Evolutionary conservation across 2,797 vertebrate genomes (phyloP), one percentile per base, ranked within the genome.

Genomic region (Molossus molossus): DNA sequence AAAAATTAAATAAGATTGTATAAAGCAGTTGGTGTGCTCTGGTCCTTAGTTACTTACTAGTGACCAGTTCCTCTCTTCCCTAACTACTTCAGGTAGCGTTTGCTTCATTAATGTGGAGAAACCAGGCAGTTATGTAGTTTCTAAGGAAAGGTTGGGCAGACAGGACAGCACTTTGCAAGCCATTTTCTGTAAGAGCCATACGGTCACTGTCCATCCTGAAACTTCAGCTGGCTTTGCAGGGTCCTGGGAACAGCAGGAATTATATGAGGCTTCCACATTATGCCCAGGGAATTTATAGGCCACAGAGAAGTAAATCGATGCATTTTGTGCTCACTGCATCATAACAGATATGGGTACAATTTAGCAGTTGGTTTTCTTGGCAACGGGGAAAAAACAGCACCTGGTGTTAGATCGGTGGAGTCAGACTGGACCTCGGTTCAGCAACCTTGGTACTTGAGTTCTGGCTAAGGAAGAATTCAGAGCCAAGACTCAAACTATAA

Each of bases 71-170:
- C 11, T 83, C 50, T 81, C 23, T 81, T 67, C 11, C 27, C 65
- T 70, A 13, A 45, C 55, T 55, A 62, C 17, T 62, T 0, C 48
- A 82, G 60, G 53, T 69, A 60, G 70, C 29, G 87, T 87, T 94
- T 84, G 20, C 67, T 85, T 92, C 33, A 25, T 75, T 87, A 29
- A 25, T n/a, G 9, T 67, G 80, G 33, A 67, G 69, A 81, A 92
- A 50, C 27, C 50, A 82, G 73, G 33, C 45, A 65, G 1, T 72
- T 91, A 12, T 1, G 60, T 65, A 50, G 70, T 86, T 91, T 69
- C 48, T 65, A 67, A 89, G 82, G 79, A 55, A 84, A 55, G 40
- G 9, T n/a, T 60, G 85, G 27, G 11, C 48, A 57, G 48, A 33
- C 14, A 13, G 9, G 13, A 48, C n/a, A 85, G 23, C 6, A 10